These are phyloP conservation scores for Carterocephalus palaemon DNA, from an alignment of 2,888 invertebrate species.

Conservation along the genomic window DNA sequence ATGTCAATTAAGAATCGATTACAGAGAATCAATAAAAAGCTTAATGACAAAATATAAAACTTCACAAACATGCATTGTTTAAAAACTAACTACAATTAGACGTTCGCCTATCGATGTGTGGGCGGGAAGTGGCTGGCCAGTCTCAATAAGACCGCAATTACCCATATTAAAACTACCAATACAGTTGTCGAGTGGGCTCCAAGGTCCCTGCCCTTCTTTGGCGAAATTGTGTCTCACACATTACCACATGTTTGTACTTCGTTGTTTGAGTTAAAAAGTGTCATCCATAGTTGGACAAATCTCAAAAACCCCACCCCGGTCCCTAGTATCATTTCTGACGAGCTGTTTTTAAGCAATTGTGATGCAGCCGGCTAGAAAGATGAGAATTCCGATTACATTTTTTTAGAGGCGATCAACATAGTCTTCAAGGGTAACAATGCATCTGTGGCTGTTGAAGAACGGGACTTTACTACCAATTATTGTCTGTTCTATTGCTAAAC, in stretches of 20 bases:
- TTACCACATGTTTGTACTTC: conserved; percentile 47
- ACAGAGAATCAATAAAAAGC: conserved; percentile 1
- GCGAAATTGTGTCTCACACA: conserved; percentile 57
- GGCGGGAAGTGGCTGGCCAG: conserved; percentile 50
- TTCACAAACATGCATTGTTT: conserved; percentile 11
- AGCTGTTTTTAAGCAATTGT: no score
- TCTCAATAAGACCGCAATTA: conserved; percentile 72
- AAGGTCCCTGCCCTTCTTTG: conserved; percentile 65
- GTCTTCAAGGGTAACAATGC: no score
- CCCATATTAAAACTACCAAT: conserved; percentile 69
- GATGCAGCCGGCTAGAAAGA: no score
- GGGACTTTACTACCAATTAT: no score
- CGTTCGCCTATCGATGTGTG: conserved; percentile 43
- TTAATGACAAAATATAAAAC: conserved; percentile 2
- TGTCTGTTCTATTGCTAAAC: no score
- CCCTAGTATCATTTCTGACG: conserved; percentile 34
- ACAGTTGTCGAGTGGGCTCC: conserved; percentile 60
- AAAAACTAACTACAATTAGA: conserved; percentile 37
- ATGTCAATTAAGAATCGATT: neutral
- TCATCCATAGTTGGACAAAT: conserved; percentile 22
- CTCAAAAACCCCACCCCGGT: conserved; percentile 31
- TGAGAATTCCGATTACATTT: no score
- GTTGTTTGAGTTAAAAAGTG: conserved; percentile 45
- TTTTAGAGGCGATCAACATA: no score
- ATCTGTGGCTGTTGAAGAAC: no score